phyloP scores from a whole-genome alignment of 2,113 vertebrate species.

The Nannospalax galili region DNA sequence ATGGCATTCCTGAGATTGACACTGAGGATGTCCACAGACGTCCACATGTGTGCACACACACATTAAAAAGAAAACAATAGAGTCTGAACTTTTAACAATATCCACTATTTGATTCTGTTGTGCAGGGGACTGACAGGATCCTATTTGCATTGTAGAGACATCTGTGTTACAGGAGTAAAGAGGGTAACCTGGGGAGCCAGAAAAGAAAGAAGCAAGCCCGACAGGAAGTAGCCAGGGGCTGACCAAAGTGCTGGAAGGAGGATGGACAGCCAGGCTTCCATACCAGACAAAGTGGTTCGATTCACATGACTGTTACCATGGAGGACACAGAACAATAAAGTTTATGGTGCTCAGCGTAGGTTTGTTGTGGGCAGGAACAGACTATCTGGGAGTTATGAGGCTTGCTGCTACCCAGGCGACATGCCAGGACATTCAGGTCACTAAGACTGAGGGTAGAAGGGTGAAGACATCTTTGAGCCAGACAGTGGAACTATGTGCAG shows the following conservation, averaged over 20 bases:
- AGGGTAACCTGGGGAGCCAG: background rate
- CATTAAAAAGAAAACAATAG: too few relatives aligned
- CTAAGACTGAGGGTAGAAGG: background rate
- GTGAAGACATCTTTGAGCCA: background rate
- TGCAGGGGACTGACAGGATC: background rate
- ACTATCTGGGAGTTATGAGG: background rate
- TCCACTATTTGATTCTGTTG: background rate
- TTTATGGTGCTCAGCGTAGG: rapidly evolving
- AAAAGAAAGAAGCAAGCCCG: background rate
- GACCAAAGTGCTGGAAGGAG: background rate
- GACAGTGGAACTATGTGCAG: background rate
- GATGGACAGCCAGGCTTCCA: background rate
- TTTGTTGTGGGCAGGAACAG: too few relatives aligned
- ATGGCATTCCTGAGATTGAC: too few relatives aligned
- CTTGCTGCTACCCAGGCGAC: background rate
- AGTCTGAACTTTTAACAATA: background rate
- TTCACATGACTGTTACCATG: background rate
- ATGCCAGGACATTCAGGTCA: background rate
- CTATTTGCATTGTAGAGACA: constrained; percentile 1
- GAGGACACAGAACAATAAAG: background rate
- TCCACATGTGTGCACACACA: too few relatives aligned
- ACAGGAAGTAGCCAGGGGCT: background rate
- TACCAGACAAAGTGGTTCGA: background rate
- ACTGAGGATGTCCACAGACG: too few relatives aligned
- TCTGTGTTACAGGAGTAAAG: background rate